phyloP scores from a whole-genome alignment of 2,113 vertebrate species.

The Entomyzon cyanotis region DNA sequence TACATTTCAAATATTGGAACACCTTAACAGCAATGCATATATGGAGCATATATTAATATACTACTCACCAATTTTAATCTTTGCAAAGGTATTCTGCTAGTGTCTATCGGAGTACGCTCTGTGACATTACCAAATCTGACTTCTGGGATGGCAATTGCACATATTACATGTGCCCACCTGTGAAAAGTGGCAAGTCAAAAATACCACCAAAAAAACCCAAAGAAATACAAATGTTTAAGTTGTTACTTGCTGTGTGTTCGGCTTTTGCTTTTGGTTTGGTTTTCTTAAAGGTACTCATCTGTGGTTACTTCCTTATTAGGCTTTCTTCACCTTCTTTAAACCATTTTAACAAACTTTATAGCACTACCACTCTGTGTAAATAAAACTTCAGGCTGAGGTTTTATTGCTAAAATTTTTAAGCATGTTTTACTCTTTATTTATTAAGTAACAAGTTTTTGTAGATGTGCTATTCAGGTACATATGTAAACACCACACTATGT shows the following conservation, averaged over 20 bases:
- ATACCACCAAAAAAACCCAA: not conserved
- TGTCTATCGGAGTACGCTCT: conserved; percentile 89
- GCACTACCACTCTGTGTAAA: not conserved
- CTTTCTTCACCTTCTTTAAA: not conserved
- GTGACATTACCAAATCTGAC: conserved; percentile 88
- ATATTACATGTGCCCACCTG: conserved; percentile 97
- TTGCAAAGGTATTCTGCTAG: conserved; percentile 89
- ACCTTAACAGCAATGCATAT: conserved; percentile 24
- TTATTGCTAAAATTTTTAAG: not conserved
- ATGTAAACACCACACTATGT: fast-evolving
- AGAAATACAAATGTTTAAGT: not conserved
- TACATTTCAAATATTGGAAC: not conserved
- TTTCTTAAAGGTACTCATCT: not conserved
- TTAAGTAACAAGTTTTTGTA: not conserved
- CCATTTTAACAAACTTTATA: not conserved
- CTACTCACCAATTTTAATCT: conserved; percentile 93
- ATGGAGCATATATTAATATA: conserved; percentile 23
- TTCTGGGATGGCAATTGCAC: conserved; percentile 93
- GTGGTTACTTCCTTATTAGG: not conserved
- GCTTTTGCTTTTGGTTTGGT: not conserved
- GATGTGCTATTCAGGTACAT: not conserved
- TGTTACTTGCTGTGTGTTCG: not conserved
- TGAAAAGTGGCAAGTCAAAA: conserved; percentile 62
- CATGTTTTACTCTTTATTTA: not conserved
- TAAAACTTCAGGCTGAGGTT: not conserved